Conservation (phyloP, 2,797 vertebrate species). For the Tarsius wallacei region DNA sequence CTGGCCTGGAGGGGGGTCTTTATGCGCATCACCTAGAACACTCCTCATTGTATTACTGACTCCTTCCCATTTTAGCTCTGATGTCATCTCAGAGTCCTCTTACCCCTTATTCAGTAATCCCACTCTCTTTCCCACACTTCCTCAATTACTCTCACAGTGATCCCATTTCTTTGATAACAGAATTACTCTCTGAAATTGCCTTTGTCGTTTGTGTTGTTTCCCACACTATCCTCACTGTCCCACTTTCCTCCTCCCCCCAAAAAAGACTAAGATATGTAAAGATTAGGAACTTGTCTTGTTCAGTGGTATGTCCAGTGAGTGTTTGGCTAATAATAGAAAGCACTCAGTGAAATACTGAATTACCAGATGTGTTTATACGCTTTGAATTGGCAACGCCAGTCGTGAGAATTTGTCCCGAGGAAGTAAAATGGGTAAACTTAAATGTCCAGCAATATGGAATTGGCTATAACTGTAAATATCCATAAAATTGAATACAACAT, state of each 20-base stretch:
- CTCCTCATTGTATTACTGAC: background rate
- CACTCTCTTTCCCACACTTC: fast-evolving
- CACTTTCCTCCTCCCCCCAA: no score
- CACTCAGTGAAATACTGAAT: background rate
- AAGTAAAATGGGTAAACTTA: background rate
- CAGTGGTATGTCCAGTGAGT: no score
- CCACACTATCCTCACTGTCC: background rate
- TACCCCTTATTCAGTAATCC: background rate
- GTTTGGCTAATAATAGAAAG: background rate
- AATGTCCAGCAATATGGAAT: background rate
- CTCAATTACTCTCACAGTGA: background rate
- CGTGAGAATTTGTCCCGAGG: background rate
- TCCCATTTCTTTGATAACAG: background rate
- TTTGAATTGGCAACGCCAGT: background rate
- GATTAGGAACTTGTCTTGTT: background rate
- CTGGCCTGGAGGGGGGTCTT: background rate
- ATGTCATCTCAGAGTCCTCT: background rate
- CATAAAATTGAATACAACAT: background rate
- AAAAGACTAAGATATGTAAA: background rate
- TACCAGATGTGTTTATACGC: background rate
- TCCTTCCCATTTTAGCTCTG: background rate
- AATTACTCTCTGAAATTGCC: background rate
- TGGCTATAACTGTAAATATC: background rate
- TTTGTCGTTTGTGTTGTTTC: background rate
- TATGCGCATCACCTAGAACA: background rate